Percentiles rank a stretch among this genome's conserved stretches.
Conservation (phyloP, 2,113 vertebrate species). For the Salminus brasiliensis region DNA sequence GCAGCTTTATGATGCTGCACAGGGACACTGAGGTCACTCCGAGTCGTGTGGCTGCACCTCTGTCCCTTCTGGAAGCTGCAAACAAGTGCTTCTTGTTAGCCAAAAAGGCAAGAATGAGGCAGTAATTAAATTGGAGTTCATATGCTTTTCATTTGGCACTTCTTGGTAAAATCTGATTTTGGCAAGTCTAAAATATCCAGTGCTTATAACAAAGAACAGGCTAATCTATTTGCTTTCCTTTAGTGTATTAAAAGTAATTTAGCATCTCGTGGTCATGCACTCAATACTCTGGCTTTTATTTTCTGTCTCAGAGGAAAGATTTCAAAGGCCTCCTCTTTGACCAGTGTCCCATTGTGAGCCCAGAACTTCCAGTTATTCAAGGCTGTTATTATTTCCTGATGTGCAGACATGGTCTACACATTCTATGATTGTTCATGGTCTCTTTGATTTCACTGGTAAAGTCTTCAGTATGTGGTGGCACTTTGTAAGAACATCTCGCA, state of each 20-base stretch:
- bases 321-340: slow-evolving; percentile 11
- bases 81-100: slow-evolving; percentile 80
- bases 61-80: slow-evolving; percentile 50
- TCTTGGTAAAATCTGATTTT: slow-evolving; percentile 37
- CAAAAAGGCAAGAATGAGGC: slow-evolving; percentile 68
- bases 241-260: neutral
- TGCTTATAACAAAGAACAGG: slow-evolving; percentile 29
- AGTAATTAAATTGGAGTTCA: slow-evolving; percentile 74
- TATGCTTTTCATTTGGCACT: slow-evolving; percentile 78
- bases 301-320: neutral
- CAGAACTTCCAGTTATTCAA: neutral
- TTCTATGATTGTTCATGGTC: neutral
- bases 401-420: neutral
- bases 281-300: neutral
- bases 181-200: slow-evolving; percentile 19
- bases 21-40: slow-evolving; percentile 54
- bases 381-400: neutral
- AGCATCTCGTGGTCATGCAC: neutral
- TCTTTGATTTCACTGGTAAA: neutral
- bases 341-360: neutral
- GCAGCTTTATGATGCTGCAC: slow-evolving; percentile 56
- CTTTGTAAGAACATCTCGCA: neutral
- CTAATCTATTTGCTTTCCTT: slow-evolving; percentile 1
- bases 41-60: slow-evolving; percentile 49
- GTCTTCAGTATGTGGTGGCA: neutral